Conservation (phyloP, 1,140 invertebrate species). For the Hesperophylax magnus region DNA sequence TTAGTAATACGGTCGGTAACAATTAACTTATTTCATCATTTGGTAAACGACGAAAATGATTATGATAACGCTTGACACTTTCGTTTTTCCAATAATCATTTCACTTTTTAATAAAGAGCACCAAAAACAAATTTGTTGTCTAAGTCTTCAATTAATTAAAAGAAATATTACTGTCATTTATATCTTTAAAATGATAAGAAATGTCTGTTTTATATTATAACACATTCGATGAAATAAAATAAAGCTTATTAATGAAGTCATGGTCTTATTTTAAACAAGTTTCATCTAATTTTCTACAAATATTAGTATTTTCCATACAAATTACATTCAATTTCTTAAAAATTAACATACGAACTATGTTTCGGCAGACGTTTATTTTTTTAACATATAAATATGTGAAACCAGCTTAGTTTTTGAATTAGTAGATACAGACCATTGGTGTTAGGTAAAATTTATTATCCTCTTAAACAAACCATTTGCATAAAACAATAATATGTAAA, state of each 20-base stretch:
- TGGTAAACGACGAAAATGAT: no score
- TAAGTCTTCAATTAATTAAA: no score
- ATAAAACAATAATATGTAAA: constrained; percentile 7
- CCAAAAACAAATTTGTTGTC: no score
- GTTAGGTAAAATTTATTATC: not conserved
- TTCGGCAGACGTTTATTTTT: constrained; percentile 1
- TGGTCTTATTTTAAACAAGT: constrained; percentile 8
- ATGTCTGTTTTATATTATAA: no score
- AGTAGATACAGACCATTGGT: not conserved
- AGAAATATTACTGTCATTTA: no score
- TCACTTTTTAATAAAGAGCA: no score
- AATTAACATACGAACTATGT: constrained; percentile 5
- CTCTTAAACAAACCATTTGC: not conserved
- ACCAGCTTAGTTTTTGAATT: not conserved
- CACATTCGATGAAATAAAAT: no score
- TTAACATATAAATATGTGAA: not conserved
- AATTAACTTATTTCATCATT: no score
- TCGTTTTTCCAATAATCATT: no score
- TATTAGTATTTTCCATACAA: not conserved
- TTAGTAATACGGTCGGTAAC: no score
- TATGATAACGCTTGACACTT: no score
- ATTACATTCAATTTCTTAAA: not conserved
- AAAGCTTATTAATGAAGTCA: constrained; percentile 2
- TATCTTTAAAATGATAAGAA: no score
- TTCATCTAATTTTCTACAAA: not conserved